Conservation (phyloP, 2,113 vertebrate genomes). For the Oxyruncus cristatus region DNA sequence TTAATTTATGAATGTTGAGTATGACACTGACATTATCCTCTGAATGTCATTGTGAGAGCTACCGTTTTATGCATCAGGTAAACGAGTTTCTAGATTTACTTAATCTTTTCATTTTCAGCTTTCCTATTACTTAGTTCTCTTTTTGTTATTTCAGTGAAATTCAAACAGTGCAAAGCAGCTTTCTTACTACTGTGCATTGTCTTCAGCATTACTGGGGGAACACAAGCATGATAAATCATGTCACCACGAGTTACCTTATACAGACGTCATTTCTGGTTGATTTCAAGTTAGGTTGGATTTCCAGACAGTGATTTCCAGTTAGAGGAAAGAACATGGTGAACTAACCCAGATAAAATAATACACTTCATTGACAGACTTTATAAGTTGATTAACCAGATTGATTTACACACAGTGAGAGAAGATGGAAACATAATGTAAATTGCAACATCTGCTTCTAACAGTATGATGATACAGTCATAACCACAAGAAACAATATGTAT, state of each 20-base stretch:
- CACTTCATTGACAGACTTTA: not conserved
- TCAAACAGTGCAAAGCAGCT: not conserved
- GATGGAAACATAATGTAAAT: not conserved
- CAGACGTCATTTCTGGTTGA: not conserved
- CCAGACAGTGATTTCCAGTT: not conserved
- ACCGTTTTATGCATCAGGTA: not conserved
- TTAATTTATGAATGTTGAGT: not conserved
- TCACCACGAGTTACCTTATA: not conserved
- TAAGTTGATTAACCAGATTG: not conserved
- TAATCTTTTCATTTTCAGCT: not conserved
- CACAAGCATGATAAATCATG: not conserved
- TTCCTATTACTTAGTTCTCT: not conserved
- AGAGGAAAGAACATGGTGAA: not conserved
- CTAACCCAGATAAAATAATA: not conserved
- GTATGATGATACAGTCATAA: not conserved
- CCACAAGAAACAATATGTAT: not conserved
- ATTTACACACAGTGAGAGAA: not conserved
- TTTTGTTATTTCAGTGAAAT: not conserved
- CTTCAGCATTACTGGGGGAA: not conserved
- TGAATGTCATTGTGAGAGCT: not conserved
- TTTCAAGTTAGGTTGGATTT: not conserved
- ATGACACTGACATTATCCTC: not conserved
- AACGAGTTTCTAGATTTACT: not conserved
- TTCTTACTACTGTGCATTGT: not conserved
- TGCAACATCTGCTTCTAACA: not conserved